phyloP scores from a whole-genome alignment of 2,888 invertebrate genomes.

The Drosophila peninsularis region DNA sequence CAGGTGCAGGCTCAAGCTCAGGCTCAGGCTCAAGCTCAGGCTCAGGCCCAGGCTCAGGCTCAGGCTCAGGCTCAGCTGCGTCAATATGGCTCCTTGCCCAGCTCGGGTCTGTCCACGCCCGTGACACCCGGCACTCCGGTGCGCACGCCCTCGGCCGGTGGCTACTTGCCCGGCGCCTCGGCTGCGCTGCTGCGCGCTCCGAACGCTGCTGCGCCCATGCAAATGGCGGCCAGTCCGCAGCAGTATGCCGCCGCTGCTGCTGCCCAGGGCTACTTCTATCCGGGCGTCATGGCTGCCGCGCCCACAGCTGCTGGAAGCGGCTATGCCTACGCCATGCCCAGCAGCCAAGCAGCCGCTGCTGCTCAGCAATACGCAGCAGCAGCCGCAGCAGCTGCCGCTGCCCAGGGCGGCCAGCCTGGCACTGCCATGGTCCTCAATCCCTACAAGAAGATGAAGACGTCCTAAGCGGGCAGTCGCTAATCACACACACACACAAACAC shows the following conservation, averaged over 20 bases:
- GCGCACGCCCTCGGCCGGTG: slow-evolving; percentile 47
- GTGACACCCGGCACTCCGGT: slow-evolving; percentile 67
- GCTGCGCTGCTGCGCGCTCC: slow-evolving; percentile 49
- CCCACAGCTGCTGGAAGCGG: slow-evolving; percentile 73
- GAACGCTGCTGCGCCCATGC: slow-evolving; percentile 62
- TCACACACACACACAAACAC: slow-evolving; percentile 7
- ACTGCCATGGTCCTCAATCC: slow-evolving; percentile 89
- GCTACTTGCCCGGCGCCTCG: slow-evolving; percentile 63
- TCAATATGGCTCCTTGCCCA: slow-evolving; percentile 61
- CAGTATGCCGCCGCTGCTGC: slow-evolving; percentile 66
- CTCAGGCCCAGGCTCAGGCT: slow-evolving; percentile 21
- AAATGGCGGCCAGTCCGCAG: slow-evolving; percentile 52
- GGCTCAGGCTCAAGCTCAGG: slow-evolving; percentile 47
- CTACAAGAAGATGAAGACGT: slow-evolving; percentile 96
- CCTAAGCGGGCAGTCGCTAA: slow-evolving; percentile 64
- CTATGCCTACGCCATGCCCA: slow-evolving; percentile 84
- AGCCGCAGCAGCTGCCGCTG: slow-evolving; percentile 70
- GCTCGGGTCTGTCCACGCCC: slow-evolving; percentile 68
- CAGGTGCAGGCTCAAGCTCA: slow-evolving; percentile 43
- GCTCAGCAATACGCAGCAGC: slow-evolving; percentile 72
- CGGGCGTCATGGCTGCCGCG: slow-evolving; percentile 84
- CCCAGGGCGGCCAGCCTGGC: slow-evolving; percentile 63
- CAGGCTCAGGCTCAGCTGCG: slow-evolving; percentile 62
- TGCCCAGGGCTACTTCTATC: slow-evolving; percentile 83
- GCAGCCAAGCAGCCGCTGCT: slow-evolving; percentile 76